phyloP scores from a whole-genome alignment of 2,797 vertebrate genomes.

The Pristis pectinata region DNA sequence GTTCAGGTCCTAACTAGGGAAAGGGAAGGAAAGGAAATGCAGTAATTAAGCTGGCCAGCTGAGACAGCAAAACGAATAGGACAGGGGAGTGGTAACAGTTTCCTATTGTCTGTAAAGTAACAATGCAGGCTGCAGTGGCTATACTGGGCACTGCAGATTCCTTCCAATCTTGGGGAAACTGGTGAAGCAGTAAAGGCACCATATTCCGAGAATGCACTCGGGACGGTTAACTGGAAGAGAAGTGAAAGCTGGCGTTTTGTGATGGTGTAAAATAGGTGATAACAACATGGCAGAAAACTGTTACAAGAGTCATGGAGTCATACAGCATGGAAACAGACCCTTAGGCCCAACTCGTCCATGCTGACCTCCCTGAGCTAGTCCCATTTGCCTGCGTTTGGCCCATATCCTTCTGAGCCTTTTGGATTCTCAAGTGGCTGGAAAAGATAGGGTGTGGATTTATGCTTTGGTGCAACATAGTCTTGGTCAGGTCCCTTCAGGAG shows the following conservation, averaged over 20 bases:
- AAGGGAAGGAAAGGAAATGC: neutral
- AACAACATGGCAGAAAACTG: neutral
- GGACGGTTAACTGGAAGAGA: neutral
- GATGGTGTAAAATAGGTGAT: neutral
- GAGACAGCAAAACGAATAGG: neutral
- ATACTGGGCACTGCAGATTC: neutral
- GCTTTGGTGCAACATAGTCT: neutral
- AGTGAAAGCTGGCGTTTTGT: neutral
- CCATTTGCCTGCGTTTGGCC: too few relatives aligned
- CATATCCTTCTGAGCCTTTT: too few relatives aligned
- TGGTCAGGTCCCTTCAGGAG: neutral
- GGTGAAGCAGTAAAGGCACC: neutral
- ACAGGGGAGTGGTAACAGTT: neutral
- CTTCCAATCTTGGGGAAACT: neutral
- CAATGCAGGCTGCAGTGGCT: neutral
- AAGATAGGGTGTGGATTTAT: neutral
- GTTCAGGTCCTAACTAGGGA: neutral
- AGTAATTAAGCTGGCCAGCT: neutral
- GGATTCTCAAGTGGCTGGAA: too few relatives aligned
- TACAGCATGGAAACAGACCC: too few relatives aligned
- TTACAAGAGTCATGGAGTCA: neutral
- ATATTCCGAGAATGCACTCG: neutral
- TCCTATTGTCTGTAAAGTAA: neutral
- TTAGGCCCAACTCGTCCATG: too few relatives aligned
- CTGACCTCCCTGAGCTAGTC: too few relatives aligned